Base-by-base conservation (phyloP, 2,113 vertebrate species). In the Pollimyrus isidori region DNA sequence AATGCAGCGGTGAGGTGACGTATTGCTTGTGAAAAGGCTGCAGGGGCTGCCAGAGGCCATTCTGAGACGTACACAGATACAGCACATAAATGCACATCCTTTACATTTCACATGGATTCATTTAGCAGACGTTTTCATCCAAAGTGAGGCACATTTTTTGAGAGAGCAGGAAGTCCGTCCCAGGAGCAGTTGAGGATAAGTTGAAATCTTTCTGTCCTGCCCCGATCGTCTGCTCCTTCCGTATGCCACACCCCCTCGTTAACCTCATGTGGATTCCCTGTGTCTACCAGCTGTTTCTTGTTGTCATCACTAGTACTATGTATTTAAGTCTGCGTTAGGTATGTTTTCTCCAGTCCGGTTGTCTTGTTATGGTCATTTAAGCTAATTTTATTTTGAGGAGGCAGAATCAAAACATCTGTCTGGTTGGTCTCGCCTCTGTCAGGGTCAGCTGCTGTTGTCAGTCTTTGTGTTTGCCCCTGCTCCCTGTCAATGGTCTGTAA, bases 1-100 rank as follows among this genome's bases (percentile, higher is more conserved):
- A 92, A 7, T 0, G 45, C 88, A 90, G 58, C 4, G 49, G 76
- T 15, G 90, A 91, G 19, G 90, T 21, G 49, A 62, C 85, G 53
- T 83, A 48, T 90, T 90, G 89, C 87, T 91, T 17, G 91, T 90
- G 89, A 88, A 80, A 92, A 90, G 69, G 87, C 19, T 90, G 76
- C 53, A 92, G 42, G 83, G 93, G 52, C 73, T 42, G 73, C 73
- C 35, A 42, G 73, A 15, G 30, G 35, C 15, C 5, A 2, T n/a
- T 73, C 73, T 80, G n/a, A 30, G 62, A 69, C 15, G 39, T 15
- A 39, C 35, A 80, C 13, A 42, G 73, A 80, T 19, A 80, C 35
- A 80, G 73, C 15, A 42, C 35, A 35, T 30, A 30, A n/a, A 69
- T 30, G 26, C n/a, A 80, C 73, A 80, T 30, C n/a, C 26, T 69